A percentile compares a stretch with the other conserved stretches of the same genome.
phyloP scores from a whole-genome alignment of 1,140 invertebrate genomes.

The Drosophila mauritiana region DNA sequence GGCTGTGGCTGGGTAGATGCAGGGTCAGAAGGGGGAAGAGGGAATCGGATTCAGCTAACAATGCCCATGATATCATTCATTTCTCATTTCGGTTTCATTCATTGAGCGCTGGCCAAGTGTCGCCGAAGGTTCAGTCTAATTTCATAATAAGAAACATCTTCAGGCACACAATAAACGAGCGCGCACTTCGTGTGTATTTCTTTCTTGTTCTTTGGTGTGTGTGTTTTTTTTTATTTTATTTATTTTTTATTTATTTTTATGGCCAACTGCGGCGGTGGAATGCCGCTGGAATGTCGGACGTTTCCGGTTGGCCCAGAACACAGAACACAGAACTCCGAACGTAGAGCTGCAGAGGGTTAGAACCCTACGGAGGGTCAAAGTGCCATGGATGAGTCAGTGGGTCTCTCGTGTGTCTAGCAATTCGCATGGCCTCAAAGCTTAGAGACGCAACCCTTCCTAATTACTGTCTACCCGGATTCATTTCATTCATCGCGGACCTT shows the following conservation, averaged over 20 bases:
- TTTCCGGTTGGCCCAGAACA: slow-evolving; percentile 65
- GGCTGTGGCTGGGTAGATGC: neutral
- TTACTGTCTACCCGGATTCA: slow-evolving; percentile 59
- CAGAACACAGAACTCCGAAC: neutral
- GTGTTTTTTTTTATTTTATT: slow-evolving; percentile 35
- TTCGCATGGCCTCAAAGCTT: slow-evolving; percentile 2
- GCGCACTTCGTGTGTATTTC: slow-evolving; percentile 41
- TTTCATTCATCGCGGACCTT: slow-evolving; percentile 59
- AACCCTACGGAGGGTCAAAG: slow-evolving; percentile 18
- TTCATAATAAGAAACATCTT: slow-evolving; percentile 83
- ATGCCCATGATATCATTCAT: slow-evolving; percentile 80
- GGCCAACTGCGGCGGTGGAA: slow-evolving; percentile 54
- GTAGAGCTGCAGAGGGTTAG: neutral
- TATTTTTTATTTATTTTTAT: slow-evolving; percentile 57
- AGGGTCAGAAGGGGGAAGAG: neutral
- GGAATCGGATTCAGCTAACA: slow-evolving; percentile 55
- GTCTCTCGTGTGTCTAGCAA: slow-evolving; percentile 10
- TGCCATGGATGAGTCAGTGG: slow-evolving; percentile 27
- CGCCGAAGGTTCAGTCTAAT: slow-evolving; percentile 72
- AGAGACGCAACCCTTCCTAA: slow-evolving; percentile 49
- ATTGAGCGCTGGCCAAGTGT: slow-evolving; percentile 76
- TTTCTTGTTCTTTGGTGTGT: slow-evolving; percentile 14
- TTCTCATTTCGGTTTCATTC: slow-evolving; percentile 80
- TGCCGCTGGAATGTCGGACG: slow-evolving; percentile 65
- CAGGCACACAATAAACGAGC: slow-evolving; percentile 60